Base-by-base conservation (phyloP, 2,888 invertebrate species). In the Acronicta leporina region DNA sequence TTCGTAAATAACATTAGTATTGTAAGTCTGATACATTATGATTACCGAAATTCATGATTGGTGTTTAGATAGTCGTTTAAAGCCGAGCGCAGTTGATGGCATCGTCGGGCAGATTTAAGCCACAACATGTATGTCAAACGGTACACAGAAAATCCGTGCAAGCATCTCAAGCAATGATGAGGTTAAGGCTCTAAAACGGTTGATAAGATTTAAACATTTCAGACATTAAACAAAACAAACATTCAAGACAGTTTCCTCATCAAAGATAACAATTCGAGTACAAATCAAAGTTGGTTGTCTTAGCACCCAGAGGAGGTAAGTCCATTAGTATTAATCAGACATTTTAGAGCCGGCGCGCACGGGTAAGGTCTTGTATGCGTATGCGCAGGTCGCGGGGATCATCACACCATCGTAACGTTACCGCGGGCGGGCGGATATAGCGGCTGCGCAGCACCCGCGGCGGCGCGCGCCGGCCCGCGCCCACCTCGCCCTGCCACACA, bases 391-490 rank as follows among this genome's bases (percentile, higher is more conserved):
- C 74, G 74, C 55, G 65, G 79, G 80, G 80, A 75, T 78, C 84
- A 91, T 92, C 94, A 93, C 94, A 94, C 94, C 94, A 94, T 93
- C 93, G 92, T 87, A 92, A 92, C 92, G 80, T 93, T 94, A 94
- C 94, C 94, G 88, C 90, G 64, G 94, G 94, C 85, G 94, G 88
- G 81, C 92, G 92, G 86, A 94, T 94, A 91, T 94, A 94, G 85
- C 92, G 92, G 87, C 92, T 87, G 89, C 93, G 94, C 80, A 92
- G 94, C 84, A 84, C 83, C 75, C 92, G 92, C 80, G 90, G 86
- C 82, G 81, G 83, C 75, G 87, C 58, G 60, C 90, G 90, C 67
- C 85, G 84, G 64, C 79, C 72, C 74, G 79, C 76, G 66, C 79
- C 75, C 82, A 80, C 80, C 84, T 89, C 89, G 81, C 85, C 91